Evolutionary conservation across 2,113 vertebrate genomes (phyloP).

Genomic region (Mungos mungo): DNA sequence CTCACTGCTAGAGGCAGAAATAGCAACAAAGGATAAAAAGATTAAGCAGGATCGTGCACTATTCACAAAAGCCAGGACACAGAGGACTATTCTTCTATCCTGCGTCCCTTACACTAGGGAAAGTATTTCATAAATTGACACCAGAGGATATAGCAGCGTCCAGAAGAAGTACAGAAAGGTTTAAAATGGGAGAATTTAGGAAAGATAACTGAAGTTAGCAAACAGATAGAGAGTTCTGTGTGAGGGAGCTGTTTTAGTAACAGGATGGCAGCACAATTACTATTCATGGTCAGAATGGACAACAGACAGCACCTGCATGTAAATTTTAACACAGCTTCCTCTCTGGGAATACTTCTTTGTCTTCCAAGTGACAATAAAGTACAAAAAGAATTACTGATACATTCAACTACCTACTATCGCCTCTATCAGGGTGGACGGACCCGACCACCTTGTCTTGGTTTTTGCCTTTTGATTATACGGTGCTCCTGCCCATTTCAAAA

Average conservation of each 20-base stretch:
- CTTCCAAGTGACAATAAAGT: neutral
- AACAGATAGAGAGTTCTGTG: neutral
- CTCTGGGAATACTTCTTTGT: neutral
- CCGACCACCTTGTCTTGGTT: neutral
- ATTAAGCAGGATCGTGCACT: conserved; percentile 17
- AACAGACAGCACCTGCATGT: neutral
- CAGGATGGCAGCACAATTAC: neutral
- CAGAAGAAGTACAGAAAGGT: neutral
- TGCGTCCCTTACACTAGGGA: neutral
- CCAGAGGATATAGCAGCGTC: neutral
- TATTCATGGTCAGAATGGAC: conserved; percentile 20
- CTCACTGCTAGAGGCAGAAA: conserved; percentile 55
- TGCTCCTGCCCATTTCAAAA: conserved; percentile 6
- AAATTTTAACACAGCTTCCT: neutral
- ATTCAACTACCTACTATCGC: neutral
- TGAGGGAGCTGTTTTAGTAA: neutral
- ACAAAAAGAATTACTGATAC: neutral
- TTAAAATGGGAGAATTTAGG: conserved; percentile 25
- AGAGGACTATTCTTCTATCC: conserved; percentile 43
- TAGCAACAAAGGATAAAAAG: conserved; percentile 59
- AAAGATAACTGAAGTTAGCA: conserved; percentile 27
- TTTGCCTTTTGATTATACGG: conserved; percentile 8
- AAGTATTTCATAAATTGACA: conserved; percentile 17
- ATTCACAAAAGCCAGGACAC: conserved; percentile 26
- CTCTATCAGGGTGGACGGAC: neutral